A percentile compares a stretch with the other conserved stretches of the same genome.
These are phyloP conservation scores for Cheilosia soror DNA, from an alignment of 2,888 invertebrate species.

Conservation along the genomic window DNA sequence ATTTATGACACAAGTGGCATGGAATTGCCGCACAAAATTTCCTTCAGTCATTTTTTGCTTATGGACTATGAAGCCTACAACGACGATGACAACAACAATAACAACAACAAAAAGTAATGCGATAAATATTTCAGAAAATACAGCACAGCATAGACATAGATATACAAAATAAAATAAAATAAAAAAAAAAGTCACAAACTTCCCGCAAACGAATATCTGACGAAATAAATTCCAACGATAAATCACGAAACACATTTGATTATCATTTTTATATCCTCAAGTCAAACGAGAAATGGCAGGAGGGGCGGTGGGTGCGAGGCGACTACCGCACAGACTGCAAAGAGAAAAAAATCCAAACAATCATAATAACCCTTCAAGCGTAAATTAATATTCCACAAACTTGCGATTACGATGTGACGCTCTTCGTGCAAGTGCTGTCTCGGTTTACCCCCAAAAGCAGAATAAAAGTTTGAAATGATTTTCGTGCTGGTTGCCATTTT, in stretches of 20 bases:
- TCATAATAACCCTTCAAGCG: constrained; percentile 55
- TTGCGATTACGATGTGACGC: constrained; percentile 39
- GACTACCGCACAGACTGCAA: constrained; percentile 6
- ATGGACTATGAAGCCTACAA: not conserved
- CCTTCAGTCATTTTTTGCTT: constrained; percentile 5
- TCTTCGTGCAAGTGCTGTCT: constrained; percentile 19
- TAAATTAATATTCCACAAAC: constrained; percentile 62
- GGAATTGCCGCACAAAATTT: constrained; percentile 25
- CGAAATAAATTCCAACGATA: constrained; percentile 59
- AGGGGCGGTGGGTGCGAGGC: not conserved
- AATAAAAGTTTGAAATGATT: constrained; percentile 11
- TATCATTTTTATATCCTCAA: constrained; percentile 48
- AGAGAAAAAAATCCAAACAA: constrained; percentile 1
- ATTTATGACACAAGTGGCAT: constrained; percentile 49
- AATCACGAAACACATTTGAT: constrained; percentile 57
- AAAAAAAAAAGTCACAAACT: constrained; percentile 2
- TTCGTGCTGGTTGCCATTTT: not conserved
- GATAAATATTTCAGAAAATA: constrained; percentile 26
- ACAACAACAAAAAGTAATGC: constrained; percentile 5
- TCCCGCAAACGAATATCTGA: constrained; percentile 34
- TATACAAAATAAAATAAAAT: not conserved
- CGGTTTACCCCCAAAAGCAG: constrained; percentile 1
- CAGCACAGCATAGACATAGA: not conserved
- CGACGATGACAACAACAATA: not conserved
- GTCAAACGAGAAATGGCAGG: constrained; percentile 2